Base-by-base conservation (phyloP, 2,113 vertebrate species). In the Dicrurus megarhynchus region DNA sequence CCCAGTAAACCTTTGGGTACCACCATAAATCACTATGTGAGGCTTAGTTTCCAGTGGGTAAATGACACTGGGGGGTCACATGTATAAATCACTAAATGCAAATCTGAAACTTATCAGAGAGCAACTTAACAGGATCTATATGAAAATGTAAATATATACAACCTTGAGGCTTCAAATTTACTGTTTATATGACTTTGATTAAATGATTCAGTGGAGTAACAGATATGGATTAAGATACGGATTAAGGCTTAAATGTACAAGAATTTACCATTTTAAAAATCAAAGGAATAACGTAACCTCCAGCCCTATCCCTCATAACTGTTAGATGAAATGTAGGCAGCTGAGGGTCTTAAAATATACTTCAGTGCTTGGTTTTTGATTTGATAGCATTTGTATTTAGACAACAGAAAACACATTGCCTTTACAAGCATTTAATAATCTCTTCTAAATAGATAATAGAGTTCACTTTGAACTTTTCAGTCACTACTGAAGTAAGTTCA, bases 401-500 rank as follows among this genome's bases (percentile, higher is more conserved):
- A 78, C 4, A 81, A 28, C 14, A 84, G 37, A 82, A 87, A 82
- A 56, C n/a, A 27, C 9, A 11, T 35, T 64, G 7, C 28, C 26
- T 63, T 80, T 89, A 49, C 44, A 91, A 91, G 60, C 21, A 37
- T 63, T 57, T 68, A 32, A 52, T 44, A 68, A 56, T 69, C 14
- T 89, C 11, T 49, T 42, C 65, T 60, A 79, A 87, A 53, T 27
- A 46, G 28, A 57, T n/a, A 57, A 52, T 35, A 20, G 57, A 89
- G 52, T 69, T 91, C 37, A 65, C 42, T 53, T 76, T 91, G 53
- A 94, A 82, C 69, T 83, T 89, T 76, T 64, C 52, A 56, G 20
- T 91, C 30, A 49, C 20, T 78, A 26, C 5, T 64, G 12, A 81
- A 77, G 11, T n/a, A 74, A 67, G 22, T 42, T 78, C 41, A 69